These are phyloP conservation scores for Daubentonia madagascariensis DNA, from an alignment of 2,113 vertebrate species.

Conservation along the genomic window DNA sequence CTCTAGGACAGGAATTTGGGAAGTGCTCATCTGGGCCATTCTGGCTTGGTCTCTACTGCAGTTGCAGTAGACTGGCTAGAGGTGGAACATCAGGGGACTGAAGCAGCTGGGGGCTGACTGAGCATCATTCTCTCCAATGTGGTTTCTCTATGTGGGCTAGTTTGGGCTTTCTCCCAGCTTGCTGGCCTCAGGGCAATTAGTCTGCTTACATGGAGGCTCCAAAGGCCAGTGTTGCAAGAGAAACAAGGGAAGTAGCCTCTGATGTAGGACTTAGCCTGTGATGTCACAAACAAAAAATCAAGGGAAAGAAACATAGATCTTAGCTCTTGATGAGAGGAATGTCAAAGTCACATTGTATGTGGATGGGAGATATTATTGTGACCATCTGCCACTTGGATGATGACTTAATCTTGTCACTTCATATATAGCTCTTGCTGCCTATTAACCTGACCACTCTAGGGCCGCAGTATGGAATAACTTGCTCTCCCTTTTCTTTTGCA, in stretches of 20 bases:
- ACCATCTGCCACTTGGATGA: neutral
- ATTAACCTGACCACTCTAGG: neutral
- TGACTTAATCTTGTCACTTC: neutral
- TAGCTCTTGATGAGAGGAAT: neutral
- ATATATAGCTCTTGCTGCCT: neutral
- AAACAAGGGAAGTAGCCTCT: neutral
- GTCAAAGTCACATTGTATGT: neutral
- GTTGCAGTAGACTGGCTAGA: neutral
- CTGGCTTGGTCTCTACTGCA: neutral
- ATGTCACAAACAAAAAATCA: neutral
- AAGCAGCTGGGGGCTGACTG: neutral
- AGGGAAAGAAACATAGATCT: neutral
- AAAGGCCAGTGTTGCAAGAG: neutral
- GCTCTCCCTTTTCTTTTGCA: slow-evolving; percentile 12
- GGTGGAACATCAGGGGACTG: neutral
- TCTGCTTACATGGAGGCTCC: neutral
- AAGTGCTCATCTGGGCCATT: neutral
- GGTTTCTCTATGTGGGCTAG: neutral
- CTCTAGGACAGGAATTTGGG: neutral
- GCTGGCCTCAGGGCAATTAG: neutral
- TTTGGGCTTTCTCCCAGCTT: neutral
- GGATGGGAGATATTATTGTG: neutral
- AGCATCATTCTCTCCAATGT: neutral
- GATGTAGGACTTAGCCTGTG: neutral
- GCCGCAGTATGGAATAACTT: neutral